Evolutionary conservation across 2,797 vertebrate genomes (phyloP).

Genomic region (Amphiprion clarkii): DNA sequence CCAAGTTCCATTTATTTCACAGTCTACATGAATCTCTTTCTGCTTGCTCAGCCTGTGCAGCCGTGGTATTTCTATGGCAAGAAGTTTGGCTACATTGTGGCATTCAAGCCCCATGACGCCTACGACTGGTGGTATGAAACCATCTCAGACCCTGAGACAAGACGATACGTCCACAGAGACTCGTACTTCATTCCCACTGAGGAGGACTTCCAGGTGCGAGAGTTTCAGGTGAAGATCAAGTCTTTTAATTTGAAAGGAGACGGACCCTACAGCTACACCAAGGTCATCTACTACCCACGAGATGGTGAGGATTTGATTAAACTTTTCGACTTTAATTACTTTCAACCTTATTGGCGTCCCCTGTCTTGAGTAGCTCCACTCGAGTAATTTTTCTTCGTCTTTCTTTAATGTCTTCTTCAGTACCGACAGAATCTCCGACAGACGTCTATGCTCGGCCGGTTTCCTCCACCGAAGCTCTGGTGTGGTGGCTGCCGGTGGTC

Average conservation of each 20-base stretch:
- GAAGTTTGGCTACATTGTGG: conserved; percentile 95
- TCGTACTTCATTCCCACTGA: conserved; percentile 78
- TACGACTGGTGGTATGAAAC: conserved; percentile 94
- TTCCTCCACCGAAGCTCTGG: conserved; percentile 93
- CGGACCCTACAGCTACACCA: conserved; percentile 92
- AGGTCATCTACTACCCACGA: conserved; percentile 93
- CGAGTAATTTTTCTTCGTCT: neutral
- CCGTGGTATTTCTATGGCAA: conserved; percentile 95
- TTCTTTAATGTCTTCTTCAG: conserved; percentile 72
- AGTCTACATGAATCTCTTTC: conserved; percentile 7
- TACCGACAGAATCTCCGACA: conserved; percentile 92
- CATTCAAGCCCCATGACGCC: conserved; percentile 93
- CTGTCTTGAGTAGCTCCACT: neutral
- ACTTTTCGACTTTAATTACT: no score
- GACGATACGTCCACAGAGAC: conserved; percentile 92
- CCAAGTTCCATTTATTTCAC: rapidly evolving
- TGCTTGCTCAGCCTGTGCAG: conserved; percentile 88
- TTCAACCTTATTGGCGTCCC: neutral
- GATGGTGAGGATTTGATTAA: conserved; percentile 80
- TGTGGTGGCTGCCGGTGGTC: conserved; percentile 93
- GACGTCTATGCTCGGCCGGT: conserved; percentile 90
- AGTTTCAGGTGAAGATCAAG: conserved; percentile 97
- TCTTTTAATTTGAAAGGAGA: conserved; percentile 95
- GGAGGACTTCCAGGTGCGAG: conserved; percentile 87
- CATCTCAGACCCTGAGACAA: conserved; percentile 94